Evolutionary conservation across 2,888 invertebrate genomes (phyloP).

Genomic region (Archips crataeganus): DNA sequence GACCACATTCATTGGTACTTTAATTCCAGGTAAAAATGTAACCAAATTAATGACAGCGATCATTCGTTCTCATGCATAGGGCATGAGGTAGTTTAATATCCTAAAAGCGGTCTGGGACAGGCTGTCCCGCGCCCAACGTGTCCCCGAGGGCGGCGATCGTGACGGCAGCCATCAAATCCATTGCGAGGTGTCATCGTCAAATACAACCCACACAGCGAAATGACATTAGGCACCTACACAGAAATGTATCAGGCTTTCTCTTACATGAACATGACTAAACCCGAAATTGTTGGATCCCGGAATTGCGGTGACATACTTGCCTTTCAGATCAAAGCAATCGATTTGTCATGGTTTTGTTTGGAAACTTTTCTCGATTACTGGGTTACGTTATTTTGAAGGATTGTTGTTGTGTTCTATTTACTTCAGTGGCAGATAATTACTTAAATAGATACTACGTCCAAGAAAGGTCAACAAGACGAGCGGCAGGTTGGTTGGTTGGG

Average conservation of each 20-base stretch:
- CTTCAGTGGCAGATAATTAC: no score
- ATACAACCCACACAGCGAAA: conserved; percentile 24
- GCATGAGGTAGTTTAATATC: conserved; percentile 32
- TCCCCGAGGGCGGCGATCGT: conserved; percentile 7
- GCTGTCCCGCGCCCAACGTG: conserved; percentile 19
- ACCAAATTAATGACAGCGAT: background rate
- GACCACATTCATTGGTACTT: background rate
- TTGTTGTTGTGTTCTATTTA: background rate
- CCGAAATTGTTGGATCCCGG: background rate
- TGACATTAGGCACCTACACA: conserved; percentile 21
- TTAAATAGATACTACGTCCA: no score
- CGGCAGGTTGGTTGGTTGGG: no score
- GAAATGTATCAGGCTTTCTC: conserved; percentile 17
- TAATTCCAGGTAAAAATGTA: background rate
- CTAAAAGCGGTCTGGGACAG: conserved; percentile 34
- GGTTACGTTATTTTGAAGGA: background rate
- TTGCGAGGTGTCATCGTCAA: conserved; percentile 36
- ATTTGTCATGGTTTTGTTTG: conserved; percentile 15
- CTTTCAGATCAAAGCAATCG: conserved; percentile 16
- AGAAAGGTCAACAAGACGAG: no score
- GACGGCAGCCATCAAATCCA: conserved; percentile 30
- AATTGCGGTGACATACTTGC: conserved; percentile 9
- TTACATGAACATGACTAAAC: background rate
- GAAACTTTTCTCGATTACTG: background rate
- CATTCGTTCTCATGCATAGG: conserved; percentile 16